A percentile compares a stretch with the other conserved stretches of the same genome.
Conservation (phyloP, 64 coral and sea anemone genomes). For the Montipora efflorescens region DNA sequence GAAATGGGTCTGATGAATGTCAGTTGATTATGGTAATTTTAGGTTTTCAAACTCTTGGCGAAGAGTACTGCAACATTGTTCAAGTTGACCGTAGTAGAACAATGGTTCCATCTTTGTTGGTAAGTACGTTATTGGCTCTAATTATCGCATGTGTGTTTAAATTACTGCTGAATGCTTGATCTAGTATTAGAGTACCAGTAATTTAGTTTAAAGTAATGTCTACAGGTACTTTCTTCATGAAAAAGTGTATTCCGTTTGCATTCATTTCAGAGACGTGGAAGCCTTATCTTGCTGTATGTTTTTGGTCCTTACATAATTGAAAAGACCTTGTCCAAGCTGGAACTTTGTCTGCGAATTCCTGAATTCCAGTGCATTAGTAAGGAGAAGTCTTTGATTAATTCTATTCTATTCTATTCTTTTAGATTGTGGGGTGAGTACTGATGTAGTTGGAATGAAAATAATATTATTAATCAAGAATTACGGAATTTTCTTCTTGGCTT, state of each 20-base stretch:
- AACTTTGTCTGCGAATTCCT: constrained; percentile 22
- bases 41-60: constrained; percentile 98
- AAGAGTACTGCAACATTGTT: constrained; percentile 99
- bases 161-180: no score
- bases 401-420: no score
- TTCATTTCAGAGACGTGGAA: constrained; percentile 74
- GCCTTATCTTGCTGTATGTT: constrained; percentile 67
- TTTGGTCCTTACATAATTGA: constrained; percentile 85
- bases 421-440: no score
- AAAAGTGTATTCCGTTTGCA: background rate
- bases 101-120: constrained; percentile 62
- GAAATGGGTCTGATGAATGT: no score
- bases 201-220: background rate
- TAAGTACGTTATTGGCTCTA: no score
- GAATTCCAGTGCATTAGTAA: constrained; percentile 49
- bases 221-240: no score
- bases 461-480: no score
- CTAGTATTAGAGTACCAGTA: no score
- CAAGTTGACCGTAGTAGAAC: constrained; percentile 81
- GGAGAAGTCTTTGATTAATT: background rate
- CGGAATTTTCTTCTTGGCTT: no score
- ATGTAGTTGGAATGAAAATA: no score
- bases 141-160: no score
- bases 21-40: background rate
- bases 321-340: constrained; percentile 67